Conservation (phyloP, 2,113 vertebrate species). For the Vireo altiloquus region DNA sequence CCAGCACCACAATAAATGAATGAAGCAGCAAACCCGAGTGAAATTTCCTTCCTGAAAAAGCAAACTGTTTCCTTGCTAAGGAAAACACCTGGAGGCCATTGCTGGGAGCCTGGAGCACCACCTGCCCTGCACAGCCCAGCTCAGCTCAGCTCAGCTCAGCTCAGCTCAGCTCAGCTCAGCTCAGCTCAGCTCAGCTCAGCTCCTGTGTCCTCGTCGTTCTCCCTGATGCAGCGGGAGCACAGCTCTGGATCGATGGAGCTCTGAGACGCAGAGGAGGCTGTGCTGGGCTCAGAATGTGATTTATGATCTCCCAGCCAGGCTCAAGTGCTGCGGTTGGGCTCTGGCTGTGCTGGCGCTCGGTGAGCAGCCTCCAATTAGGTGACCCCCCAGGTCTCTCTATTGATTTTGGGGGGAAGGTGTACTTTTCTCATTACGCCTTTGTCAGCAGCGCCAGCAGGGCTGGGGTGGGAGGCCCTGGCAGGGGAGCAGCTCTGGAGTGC, state of each 20-base stretch:
- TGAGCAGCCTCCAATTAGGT: conserved; percentile 21
- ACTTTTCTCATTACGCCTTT: neutral
- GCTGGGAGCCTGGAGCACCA: neutral
- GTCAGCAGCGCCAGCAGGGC: neutral
- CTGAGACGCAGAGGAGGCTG: neutral
- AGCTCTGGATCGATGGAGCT: neutral
- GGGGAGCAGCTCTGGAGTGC: neutral
- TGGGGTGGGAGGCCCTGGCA: neutral
- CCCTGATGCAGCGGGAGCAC: neutral
- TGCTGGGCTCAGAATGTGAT: neutral
- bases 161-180: accelerated
- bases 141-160: accelerated
- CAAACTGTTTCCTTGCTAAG: neutral
- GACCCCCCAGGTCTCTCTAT: neutral
- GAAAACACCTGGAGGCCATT: neutral
- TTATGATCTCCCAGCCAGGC: neutral
- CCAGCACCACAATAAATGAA: neutral
- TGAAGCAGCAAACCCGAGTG: accelerated
- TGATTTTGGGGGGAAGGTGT: neutral
- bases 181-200: neutral
- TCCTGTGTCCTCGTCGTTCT: neutral
- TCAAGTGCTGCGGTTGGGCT: neutral
- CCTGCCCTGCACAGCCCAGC: neutral
- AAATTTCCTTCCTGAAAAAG: neutral
- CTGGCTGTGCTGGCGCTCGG: neutral